These are phyloP conservation scores for Peromyscus melanophrys DNA, from an alignment of 2,797 vertebrate species.

Conservation along the genomic window DNA sequence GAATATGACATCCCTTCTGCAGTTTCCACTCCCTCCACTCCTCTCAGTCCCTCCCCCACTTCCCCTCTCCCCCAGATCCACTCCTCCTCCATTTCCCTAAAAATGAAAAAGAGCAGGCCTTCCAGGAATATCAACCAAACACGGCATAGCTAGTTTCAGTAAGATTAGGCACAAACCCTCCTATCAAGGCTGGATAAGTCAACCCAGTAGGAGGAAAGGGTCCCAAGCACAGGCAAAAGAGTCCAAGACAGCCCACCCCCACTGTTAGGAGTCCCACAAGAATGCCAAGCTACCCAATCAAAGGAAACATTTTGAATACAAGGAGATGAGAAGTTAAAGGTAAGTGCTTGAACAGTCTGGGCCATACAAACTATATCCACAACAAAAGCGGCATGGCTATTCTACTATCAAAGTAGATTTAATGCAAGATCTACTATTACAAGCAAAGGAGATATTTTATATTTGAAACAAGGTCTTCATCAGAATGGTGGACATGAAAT, in stretches of 20 bases:
- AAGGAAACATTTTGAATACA: constrained; percentile 19
- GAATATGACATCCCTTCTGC: background rate
- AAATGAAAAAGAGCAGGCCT: background rate
- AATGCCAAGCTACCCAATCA: background rate
- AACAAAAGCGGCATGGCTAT: background rate
- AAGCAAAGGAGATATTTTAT: constrained; percentile 31
- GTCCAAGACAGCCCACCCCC: background rate
- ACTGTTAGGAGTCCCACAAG: background rate
- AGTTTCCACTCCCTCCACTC: background rate
- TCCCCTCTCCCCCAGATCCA: background rate
- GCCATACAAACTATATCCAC: background rate
- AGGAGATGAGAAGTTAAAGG: background rate
- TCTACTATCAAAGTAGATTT: constrained; percentile 10
- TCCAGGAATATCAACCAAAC: background rate
- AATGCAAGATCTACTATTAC: constrained; percentile 12
- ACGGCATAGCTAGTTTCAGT: background rate
- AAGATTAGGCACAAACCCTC: background rate
- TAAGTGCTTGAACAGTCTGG: background rate
- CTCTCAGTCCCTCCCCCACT: no score
- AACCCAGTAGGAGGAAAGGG: background rate
- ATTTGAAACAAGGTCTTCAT: background rate
- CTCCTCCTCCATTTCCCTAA: background rate
- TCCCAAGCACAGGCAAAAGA: background rate
- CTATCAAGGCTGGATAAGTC: background rate
- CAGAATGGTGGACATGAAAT: constrained; percentile 30